A percentile compares a stretch with the other conserved stretches of the same genome.
phyloP scores from a whole-genome alignment of 2,113 vertebrate species.

The Notiomystis cincta region DNA sequence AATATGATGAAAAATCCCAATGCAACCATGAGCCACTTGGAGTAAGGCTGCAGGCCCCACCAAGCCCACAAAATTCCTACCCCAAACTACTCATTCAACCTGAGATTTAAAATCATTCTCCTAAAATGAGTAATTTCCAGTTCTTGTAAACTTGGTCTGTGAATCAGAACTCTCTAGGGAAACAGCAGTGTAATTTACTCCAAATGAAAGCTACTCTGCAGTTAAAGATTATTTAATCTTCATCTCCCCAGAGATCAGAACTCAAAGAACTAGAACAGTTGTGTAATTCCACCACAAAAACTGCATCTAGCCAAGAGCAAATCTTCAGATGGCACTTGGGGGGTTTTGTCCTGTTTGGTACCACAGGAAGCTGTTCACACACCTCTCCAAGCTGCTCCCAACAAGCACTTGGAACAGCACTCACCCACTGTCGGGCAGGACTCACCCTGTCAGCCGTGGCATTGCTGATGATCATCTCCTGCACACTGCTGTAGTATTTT shows the following conservation, averaged over 20 bases:
- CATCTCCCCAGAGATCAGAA: not conserved
- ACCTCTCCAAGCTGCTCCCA: not conserved
- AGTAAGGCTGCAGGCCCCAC: not conserved
- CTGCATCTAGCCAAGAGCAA: not conserved
- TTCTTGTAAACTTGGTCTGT: not conserved
- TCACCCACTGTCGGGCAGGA: accelerated
- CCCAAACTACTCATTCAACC: not conserved
- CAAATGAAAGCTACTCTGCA: not conserved
- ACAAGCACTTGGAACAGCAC: accelerated
- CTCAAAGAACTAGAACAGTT: not conserved
- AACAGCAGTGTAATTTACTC: not conserved
- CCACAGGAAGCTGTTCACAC: not conserved
- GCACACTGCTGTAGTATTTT: conserved; percentile 78
- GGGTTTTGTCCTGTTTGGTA: not conserved
- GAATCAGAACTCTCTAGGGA: not conserved
- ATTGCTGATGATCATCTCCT: conserved; percentile 84
- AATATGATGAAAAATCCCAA: not conserved
- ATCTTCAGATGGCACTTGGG: not conserved
- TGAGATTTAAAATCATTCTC: not conserved
- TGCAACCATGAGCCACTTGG: not conserved
- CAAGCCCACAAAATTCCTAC: not conserved
- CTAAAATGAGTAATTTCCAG: not conserved
- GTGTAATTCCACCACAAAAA: not conserved
- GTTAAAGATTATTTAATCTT: not conserved
- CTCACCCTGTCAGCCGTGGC: conserved; percentile 91